Conservation (phyloP, 2,888 invertebrate species). For the Molorchus minor region DNA sequence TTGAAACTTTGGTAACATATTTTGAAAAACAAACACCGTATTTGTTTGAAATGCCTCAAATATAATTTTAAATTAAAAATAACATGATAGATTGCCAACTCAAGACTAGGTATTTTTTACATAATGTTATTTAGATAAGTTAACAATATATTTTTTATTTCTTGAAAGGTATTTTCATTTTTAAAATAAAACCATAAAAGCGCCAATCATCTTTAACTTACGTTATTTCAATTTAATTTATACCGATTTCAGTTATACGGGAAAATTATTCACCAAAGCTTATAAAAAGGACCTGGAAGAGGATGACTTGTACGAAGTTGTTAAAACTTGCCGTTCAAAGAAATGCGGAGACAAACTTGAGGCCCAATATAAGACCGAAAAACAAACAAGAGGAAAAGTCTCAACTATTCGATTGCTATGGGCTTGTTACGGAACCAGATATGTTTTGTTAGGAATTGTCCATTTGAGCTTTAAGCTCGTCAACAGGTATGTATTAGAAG, state of each 20-base stretch:
- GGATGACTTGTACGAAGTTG: constrained; percentile 67
- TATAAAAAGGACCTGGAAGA: constrained; percentile 71
- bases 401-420: constrained; percentile 42
- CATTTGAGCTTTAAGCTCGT: constrained; percentile 43
- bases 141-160: no score
- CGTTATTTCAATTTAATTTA: no score
- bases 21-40: no score
- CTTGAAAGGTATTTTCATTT: background rate
- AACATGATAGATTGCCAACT: no score
- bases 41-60: no score
- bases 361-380: constrained; percentile 35
- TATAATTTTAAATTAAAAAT: no score
- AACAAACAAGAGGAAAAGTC: constrained; percentile 22
- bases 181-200: no score
- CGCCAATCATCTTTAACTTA: no score
- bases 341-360: constrained; percentile 46
- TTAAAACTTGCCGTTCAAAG: constrained; percentile 39
- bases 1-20: no score
- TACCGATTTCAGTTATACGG: constrained; percentile 54
- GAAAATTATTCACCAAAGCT: constrained; percentile 67
- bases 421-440: constrained; percentile 44
- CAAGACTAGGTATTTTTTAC: no score
- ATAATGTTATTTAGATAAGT: no score
- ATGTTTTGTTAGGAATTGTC: constrained; percentile 43
- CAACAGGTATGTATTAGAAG: constrained; percentile 39